Conservation (phyloP, 1,140 invertebrate species). For the Philopotamus ludificatus region DNA sequence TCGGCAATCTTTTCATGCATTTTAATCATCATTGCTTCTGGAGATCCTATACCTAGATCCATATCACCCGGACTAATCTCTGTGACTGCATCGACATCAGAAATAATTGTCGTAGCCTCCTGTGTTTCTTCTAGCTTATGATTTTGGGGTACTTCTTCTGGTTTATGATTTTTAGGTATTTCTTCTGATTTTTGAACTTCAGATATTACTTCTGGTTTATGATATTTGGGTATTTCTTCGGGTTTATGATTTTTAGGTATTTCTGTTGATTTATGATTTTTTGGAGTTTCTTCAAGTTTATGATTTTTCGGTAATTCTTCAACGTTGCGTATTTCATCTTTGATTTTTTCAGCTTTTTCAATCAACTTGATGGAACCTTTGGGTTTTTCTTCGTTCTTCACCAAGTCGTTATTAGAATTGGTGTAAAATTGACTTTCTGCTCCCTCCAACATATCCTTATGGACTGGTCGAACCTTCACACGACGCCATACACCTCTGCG, state of each 20-base stretch:
- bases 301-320: slow-evolving; percentile 21
- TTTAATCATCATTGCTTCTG: slow-evolving; percentile 5
- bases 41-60: slow-evolving; percentile 29
- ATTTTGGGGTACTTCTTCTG: too few relatives aligned
- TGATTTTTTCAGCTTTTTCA: slow-evolving; percentile 6
- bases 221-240: background rate
- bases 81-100: too few relatives aligned
- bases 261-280: background rate
- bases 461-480: slow-evolving; percentile 55
- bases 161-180: too few relatives aligned
- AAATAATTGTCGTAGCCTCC: too few relatives aligned
- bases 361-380: background rate
- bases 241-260: background rate
- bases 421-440: slow-evolving; percentile 65
- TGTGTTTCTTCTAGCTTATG: slow-evolving; percentile 11
- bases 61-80: slow-evolving; percentile 18
- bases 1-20: background rate
- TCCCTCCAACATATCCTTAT: slow-evolving; percentile 62
- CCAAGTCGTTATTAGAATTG: slow-evolving; percentile 52
- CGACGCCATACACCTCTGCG: slow-evolving; percentile 67
- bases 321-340: slow-evolving; percentile 24
- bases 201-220: slow-evolving; percentile 16
- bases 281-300: slow-evolving; percentile 1
- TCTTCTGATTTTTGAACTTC: slow-evolving; percentile 4
- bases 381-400: slow-evolving; percentile 20